A percentile compares a stretch with the other conserved stretches of the same genome.
Evolutionary conservation across 2,888 invertebrate genomes (phyloP).

Genomic region (Lomographa bimaculata): DNA sequence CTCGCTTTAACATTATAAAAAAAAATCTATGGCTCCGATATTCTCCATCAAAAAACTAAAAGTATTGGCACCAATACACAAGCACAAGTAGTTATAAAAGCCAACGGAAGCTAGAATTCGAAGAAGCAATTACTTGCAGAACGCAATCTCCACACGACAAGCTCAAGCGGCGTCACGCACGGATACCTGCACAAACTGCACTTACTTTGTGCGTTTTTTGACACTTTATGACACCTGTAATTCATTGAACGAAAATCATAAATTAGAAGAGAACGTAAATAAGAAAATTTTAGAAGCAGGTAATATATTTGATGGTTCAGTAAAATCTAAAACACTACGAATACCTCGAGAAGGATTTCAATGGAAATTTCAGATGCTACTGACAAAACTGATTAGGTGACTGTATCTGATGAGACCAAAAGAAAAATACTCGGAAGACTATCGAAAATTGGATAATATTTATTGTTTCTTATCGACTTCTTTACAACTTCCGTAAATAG

Average conservation of each 20-base stretch:
- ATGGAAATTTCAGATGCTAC: background rate
- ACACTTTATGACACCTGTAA: conserved; percentile 9
- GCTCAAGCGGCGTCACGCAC: conserved; percentile 27
- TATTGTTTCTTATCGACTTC: conserved; percentile 8
- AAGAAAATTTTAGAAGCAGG: no score
- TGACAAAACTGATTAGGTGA: conserved; percentile 5
- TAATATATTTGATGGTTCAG: no score
- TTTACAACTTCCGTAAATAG: no score
- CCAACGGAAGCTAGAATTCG: conserved; percentile 30
- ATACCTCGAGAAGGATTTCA: no score
- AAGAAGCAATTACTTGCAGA: conserved; percentile 27
- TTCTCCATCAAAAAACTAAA: no score
- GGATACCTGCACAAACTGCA: conserved; percentile 22
- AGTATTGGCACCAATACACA: conserved; percentile 15
- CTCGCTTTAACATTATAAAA: no score
- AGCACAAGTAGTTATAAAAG: conserved; percentile 1
- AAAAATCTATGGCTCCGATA: no score
- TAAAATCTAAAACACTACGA: no score
- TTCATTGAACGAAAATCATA: conserved; percentile 6
- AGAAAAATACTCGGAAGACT: background rate
- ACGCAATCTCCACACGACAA: conserved; percentile 30
- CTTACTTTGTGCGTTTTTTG: conserved; percentile 24
- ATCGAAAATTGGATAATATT: conserved; percentile 8
- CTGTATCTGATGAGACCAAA: conserved; percentile 12
- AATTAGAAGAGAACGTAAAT: no score